These are phyloP conservation scores for Paguma larvata DNA, from an alignment of 2,797 vertebrate genomes.

Conservation along the genomic window DNA sequence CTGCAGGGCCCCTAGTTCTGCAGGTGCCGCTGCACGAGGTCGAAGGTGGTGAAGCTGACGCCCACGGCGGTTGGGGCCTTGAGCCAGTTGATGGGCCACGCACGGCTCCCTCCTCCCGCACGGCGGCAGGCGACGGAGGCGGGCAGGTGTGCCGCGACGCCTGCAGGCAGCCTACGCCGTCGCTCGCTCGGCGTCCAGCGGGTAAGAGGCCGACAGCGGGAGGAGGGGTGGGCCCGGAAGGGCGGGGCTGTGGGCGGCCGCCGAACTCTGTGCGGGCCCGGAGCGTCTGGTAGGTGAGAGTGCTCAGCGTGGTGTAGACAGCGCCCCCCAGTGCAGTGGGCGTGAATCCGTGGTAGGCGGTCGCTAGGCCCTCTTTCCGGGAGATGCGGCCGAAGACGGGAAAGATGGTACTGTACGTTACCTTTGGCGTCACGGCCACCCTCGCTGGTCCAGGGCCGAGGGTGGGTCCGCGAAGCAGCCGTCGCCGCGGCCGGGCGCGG, in stretches of 20 bases:
- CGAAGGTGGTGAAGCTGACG: slow-evolving; percentile 97
- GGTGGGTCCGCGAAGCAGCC: neutral
- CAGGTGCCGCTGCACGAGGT: slow-evolving; percentile 91
- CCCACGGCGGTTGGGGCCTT: slow-evolving; percentile 96
- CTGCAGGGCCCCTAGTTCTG: slow-evolving; percentile 59
- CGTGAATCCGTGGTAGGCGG: neutral
- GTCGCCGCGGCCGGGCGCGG: neutral
- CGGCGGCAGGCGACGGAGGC: slow-evolving; percentile 84
- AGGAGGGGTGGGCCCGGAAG: slow-evolving; percentile 90
- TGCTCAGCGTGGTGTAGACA: accelerated
- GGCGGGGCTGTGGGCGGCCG: slow-evolving; percentile 91
- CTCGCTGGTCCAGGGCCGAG: no score
- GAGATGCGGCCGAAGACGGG: neutral
- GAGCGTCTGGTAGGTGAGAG: neutral
- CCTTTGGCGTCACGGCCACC: neutral
- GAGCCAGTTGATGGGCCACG: slow-evolving; percentile 97
- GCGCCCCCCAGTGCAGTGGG: neutral
- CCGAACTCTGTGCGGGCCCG: slow-evolving; percentile 90
- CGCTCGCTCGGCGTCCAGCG: slow-evolving; percentile 96
- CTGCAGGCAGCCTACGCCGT: slow-evolving; percentile 97
- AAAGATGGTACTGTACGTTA: neutral
- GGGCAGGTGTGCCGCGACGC: slow-evolving; percentile 74
- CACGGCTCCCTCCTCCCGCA: slow-evolving; percentile 93
- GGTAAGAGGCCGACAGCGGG: slow-evolving; percentile 95
- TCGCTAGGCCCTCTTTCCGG: neutral